Base-by-base conservation (phyloP, 2,113 vertebrate genomes). In the Cranoglanis bouderius region DNA sequence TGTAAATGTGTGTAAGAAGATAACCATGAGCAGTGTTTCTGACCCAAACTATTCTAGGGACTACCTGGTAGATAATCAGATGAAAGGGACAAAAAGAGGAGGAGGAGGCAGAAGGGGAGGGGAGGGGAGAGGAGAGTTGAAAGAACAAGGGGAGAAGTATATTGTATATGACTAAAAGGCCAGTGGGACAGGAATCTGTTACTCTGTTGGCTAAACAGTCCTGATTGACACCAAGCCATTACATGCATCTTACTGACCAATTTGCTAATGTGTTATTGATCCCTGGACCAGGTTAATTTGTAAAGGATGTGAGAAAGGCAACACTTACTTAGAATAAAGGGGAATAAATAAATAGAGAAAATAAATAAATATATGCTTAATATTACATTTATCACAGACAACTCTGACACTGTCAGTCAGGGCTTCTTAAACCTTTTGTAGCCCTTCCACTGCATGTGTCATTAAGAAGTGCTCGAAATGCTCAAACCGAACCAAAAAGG, bases 261-360 rank as follows among this genome's bases (percentile, higher is more conserved):
- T 94, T 92, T 92, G 91, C 91, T 92, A 86, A 82, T 87, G 75
- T 86, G 89, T 89, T 90, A 93, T 93, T 91, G 93, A 93, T 93
- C 86, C 90, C 59, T 90, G 90, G 89, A 24, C 67, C 77, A 74
- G 87, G 91, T 93, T 89, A 88, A 87, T 86, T 85, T 67, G 75
- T 86, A 87, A 90, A 90, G 89, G 88, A 74, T 16, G 81, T 19
- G 51, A 53, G 51, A 57, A 82, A 57, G 16, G 4, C 51, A 57
- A 55, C 78, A 82, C 51, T 53, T 77, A 84, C 72, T 46, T 18
- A n/a, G 55, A 29, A 59, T 59, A 26, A 63, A 18, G 59, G 19
- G 32, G 77, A 24, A 43, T 55, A 57, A 51, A 4, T 75, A 10
- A 75, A 26, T 43, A 40, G 29, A 35, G 24, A 7, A 85, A 55